Base-by-base conservation (phyloP, 2,113 vertebrate genomes). In the Stictonetta naevosa region DNA sequence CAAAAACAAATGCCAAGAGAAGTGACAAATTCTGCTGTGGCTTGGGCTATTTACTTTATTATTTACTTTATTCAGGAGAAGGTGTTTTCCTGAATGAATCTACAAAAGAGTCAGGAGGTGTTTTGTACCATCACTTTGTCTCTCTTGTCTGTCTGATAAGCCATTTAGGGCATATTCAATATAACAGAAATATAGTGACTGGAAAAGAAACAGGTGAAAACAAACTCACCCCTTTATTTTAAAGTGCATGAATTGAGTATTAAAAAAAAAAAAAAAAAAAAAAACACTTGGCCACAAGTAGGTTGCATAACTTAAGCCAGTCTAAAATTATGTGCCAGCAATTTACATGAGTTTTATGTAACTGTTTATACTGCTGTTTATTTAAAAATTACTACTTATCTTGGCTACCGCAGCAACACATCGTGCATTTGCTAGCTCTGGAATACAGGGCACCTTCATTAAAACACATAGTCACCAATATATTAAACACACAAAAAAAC, bases 291-390 rank as follows among this genome's bases (percentile, higher is more conserved):
- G 96, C 96, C 83, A 92, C 83, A 92, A 95, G 89, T 95, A 80
- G 85, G 96, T 96, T 97, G 96, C 96, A 96, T 97, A 97, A 97
- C 92, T 97, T 95, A 95, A 96, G 94, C 91, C 93, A 96, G 95
- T 95, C 95, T 96, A 96, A 96, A 97, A 96, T 95, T 95, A 95
- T 94, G 96, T 96, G 96, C 96, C 97, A 97, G 95, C 96, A 97
- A 96, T 96, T 97, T 97, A 95, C 95, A 96, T 95, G 94, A 96
- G 96, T 97, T 97, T 97, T 97, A 97, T 97, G 96, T 96, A 97
- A 97, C 96, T 97, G 96, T 96, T 97, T 97, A 96, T 96, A 97
- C 94, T 97, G 96, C 92, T 97, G 96, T 97, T 97, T 97, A 97
- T 97, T 97, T 97, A 95, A 97, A 97, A 96, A 97, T 96, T 92